Evolutionary conservation across 2,888 invertebrate species (phyloP).

Genomic region (Drosophila acutilabella): DNA sequence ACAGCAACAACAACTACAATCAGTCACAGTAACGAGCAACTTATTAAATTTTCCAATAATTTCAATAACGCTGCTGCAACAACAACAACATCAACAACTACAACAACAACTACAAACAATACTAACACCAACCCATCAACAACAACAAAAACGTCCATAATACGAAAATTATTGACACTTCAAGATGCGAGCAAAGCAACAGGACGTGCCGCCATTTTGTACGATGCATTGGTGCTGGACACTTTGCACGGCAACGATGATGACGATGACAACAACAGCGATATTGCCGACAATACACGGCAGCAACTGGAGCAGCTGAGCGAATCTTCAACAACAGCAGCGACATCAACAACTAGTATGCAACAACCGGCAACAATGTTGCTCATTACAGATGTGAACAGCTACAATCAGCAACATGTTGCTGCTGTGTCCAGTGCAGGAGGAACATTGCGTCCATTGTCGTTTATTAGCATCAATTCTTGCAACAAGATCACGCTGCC

Average conservation of each 20-base stretch:
- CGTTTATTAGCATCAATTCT: constrained; percentile 81
- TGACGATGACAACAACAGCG: constrained; percentile 28
- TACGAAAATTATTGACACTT: constrained; percentile 77
- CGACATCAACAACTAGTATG: constrained; percentile 42
- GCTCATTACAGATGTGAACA: constrained; percentile 81
- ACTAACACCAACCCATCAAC: constrained; percentile 52
- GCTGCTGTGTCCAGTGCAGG: constrained; percentile 35
- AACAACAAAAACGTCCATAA: constrained; percentile 46
- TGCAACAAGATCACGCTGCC: constrained; percentile 82
- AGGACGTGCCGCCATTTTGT: constrained; percentile 81
- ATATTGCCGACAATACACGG: constrained; percentile 15
- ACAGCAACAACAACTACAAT: constrained; percentile 51
- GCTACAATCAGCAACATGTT: constrained; percentile 74
- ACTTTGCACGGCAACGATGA: constrained; percentile 80
- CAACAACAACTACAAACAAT: constrained; percentile 43
- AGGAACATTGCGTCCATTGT: constrained; percentile 77
- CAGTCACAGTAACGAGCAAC: constrained; percentile 63
- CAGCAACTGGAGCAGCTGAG: constrained; percentile 9
- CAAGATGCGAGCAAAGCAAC: constrained; percentile 77
- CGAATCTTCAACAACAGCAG: constrained; percentile 2
- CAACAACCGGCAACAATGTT: constrained; percentile 79
- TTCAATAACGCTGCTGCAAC: constrained; percentile 59
- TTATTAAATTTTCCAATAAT: constrained; percentile 78
- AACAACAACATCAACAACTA: constrained; percentile 48
- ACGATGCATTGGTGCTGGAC: constrained; percentile 83